Conservation (phyloP, 2,888 invertebrate genomes). For the Glomeris marginata region DNA sequence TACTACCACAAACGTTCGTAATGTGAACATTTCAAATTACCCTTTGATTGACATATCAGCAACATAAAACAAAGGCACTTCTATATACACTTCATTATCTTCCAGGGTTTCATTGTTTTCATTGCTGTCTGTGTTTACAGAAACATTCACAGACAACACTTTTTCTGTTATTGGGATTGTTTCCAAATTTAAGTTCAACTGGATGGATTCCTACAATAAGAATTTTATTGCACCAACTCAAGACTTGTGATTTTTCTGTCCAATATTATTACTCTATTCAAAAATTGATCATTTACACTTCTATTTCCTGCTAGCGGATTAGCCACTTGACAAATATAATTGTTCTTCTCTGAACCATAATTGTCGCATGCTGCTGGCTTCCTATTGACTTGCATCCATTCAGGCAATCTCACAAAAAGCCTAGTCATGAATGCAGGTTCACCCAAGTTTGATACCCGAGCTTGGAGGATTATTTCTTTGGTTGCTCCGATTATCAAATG, state of each 20-base stretch:
- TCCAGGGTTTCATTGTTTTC: not conserved
- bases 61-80: not conserved
- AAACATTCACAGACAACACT: not conserved
- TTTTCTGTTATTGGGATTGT: constrained; percentile 2
- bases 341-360: not conserved
- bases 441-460: not conserved
- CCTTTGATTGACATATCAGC: constrained; percentile 1
- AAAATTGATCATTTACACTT: not conserved
- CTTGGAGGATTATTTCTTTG: not conserved
- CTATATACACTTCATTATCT: not conserved
- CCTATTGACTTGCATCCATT: constrained; percentile 6
- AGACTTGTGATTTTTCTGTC: not conserved
- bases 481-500: constrained; percentile 1
- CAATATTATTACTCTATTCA: too few species aligned
- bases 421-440: constrained; percentile 5
- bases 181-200: constrained; percentile 2
- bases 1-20: not conserved
- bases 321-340: constrained; percentile 2
- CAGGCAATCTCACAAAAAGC: constrained; percentile 2
- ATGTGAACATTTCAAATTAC: not conserved
- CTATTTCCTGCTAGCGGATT: constrained; percentile 4
- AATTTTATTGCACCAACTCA: not conserved
- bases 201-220: not conserved
- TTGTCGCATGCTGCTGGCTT: constrained; percentile 5
- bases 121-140: constrained; percentile 1